Conservation (phyloP, 2,797 vertebrate species). For the Eurystomus glaucurus region DNA sequence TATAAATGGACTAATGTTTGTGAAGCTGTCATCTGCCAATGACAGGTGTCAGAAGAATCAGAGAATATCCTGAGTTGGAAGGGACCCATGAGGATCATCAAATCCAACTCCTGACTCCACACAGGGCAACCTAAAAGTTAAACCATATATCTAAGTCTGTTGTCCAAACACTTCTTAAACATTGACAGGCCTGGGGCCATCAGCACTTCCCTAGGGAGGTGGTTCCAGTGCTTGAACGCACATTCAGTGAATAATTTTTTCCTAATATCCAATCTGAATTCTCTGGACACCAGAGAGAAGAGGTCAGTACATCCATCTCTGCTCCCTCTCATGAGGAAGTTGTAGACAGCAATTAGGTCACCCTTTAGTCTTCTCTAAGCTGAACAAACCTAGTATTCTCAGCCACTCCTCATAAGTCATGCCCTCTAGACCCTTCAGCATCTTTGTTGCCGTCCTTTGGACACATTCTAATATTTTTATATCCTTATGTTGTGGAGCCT, state of each 20-base stretch:
- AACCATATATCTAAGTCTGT: background rate
- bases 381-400: background rate
- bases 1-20: background rate
- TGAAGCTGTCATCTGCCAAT: background rate
- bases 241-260: background rate
- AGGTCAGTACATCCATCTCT: background rate
- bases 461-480: background rate
- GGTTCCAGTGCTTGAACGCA: background rate
- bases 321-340: background rate
- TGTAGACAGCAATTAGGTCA: background rate
- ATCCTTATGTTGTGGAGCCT: background rate
- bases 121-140: background rate
- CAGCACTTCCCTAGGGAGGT: background rate
- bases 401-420: accelerated
- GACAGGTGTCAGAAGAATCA: background rate
- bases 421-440: background rate
- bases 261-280: background rate
- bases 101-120: background rate
- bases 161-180: background rate
- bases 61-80: background rate
- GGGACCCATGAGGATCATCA: background rate
- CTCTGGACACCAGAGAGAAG: background rate
- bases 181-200: background rate
- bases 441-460: background rate
- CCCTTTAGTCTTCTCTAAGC: background rate